These are phyloP conservation scores for Elgaria multicarinata DNA, from an alignment of 2,113 vertebrate genomes.

Conservation along the genomic window DNA sequence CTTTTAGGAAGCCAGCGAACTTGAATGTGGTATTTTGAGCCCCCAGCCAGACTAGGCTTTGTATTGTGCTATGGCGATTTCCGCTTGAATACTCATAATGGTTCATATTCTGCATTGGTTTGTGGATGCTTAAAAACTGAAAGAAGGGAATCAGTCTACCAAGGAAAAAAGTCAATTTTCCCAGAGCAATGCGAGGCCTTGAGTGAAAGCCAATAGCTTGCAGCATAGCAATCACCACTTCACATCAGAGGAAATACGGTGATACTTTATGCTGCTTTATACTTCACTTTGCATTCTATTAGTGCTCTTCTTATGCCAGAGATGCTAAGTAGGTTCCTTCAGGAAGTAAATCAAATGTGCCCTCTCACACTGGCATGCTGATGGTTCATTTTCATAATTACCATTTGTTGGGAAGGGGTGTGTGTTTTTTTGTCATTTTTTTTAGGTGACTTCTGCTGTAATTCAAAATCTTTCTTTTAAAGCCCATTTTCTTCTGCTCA, in stretches of 20 bases:
- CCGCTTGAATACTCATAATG: constrained; percentile 38
- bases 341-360: constrained; percentile 30
- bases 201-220: constrained; percentile 33
- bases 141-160: constrained; percentile 29
- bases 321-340: background rate
- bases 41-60: background rate
- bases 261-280: constrained; percentile 23
- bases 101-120: constrained; percentile 50
- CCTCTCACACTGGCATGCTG: background rate
- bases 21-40: constrained; percentile 26
- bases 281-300: constrained; percentile 15
- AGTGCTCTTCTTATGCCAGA: background rate
- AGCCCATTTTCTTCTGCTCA: constrained; percentile 37
- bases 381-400: constrained; percentile 25
- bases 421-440: constrained; percentile 44
- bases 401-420: background rate
- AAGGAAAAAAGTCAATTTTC: constrained; percentile 27
- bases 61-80: background rate
- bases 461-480: constrained; percentile 16
- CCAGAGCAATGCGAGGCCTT: background rate
- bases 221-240: background rate
- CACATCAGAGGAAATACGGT: constrained; percentile 15
- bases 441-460: background rate
- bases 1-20: constrained; percentile 1
- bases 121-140: constrained; percentile 44